Conservation (phyloP, 2,113 vertebrate species). For the Phalacrocorax pelagicus region DNA sequence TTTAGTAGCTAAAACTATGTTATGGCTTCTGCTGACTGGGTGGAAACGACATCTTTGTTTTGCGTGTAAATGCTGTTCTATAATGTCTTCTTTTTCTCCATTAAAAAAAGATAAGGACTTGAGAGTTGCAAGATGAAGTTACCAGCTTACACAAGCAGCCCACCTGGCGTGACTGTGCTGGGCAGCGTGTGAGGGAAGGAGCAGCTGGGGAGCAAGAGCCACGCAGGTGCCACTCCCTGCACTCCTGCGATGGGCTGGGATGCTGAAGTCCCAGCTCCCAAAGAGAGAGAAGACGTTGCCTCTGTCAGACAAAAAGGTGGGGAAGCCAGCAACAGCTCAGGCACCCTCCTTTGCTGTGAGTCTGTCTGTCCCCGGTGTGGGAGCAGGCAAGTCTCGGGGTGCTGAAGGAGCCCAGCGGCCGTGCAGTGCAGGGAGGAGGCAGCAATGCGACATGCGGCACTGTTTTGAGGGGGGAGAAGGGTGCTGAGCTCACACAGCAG, state of each 20-base stretch:
- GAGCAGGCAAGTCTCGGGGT: not conserved
- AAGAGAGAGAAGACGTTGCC: not conserved
- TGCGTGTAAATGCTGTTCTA: not conserved
- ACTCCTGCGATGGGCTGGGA: not conserved
- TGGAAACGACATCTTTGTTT: not conserved
- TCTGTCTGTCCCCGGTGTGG: not conserved
- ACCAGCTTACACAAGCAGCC: not conserved
- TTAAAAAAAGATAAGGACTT: not conserved
- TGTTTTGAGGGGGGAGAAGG: not conserved
- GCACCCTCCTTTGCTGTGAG: not conserved
- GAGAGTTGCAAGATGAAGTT: not conserved
- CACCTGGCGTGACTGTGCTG: fast-evolving
- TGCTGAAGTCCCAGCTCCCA: not conserved
- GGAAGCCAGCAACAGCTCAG: not conserved
- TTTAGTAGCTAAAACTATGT: not conserved
- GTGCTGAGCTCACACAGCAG: fast-evolving
- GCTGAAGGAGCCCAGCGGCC: not conserved
- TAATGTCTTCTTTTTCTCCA: not conserved
- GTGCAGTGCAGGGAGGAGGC: not conserved
- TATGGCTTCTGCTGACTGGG: not conserved
- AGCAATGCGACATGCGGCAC: fast-evolving
- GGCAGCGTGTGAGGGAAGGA: not conserved
- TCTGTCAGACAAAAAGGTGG: not conserved
- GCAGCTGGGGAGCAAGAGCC: not conserved
- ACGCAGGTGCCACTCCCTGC: not conserved